Evolutionary conservation across 2,888 invertebrate genomes (phyloP).

Genomic region (Microplitis deprimator): DNA sequence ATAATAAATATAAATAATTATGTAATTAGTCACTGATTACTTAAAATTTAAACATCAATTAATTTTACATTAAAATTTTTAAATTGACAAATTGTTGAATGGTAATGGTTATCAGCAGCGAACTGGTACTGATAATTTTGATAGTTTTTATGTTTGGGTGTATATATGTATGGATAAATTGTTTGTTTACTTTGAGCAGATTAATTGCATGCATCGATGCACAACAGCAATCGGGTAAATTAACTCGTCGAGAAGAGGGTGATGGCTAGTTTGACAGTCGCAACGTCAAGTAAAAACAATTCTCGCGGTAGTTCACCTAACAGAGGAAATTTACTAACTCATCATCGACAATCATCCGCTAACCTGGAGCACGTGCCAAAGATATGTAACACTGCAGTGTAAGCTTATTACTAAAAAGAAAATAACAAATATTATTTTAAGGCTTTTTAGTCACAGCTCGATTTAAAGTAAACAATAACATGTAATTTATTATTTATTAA

Average conservation of each 20-base stretch:
- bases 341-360: slow-evolving; percentile 56
- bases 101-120: not conserved
- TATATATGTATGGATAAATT: not conserved
- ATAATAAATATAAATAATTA: not conserved
- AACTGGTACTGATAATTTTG: not conserved
- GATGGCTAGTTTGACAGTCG: slow-evolving; percentile 69
- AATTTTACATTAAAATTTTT: not conserved
- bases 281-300: slow-evolving; percentile 67
- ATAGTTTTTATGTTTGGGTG: not conserved
- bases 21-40: not conserved
- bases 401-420: slow-evolving; percentile 49
- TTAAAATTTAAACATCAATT: not conserved
- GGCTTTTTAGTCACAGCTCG: too few species aligned
- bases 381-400: slow-evolving; percentile 67
- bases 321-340: slow-evolving; percentile 59
- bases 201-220: slow-evolving; percentile 46
- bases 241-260: slow-evolving; percentile 48
- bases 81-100: not conserved
- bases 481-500: too few species aligned
- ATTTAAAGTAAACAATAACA: too few species aligned
- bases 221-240: slow-evolving; percentile 30
- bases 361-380: slow-evolving; percentile 63
- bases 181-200: slow-evolving; percentile 38
- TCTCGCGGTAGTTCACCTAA: slow-evolving; percentile 68
- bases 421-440: too few species aligned